Evolutionary conservation across 2,797 vertebrate species (phyloP).

Genomic region (Clamator glandarius): DNA sequence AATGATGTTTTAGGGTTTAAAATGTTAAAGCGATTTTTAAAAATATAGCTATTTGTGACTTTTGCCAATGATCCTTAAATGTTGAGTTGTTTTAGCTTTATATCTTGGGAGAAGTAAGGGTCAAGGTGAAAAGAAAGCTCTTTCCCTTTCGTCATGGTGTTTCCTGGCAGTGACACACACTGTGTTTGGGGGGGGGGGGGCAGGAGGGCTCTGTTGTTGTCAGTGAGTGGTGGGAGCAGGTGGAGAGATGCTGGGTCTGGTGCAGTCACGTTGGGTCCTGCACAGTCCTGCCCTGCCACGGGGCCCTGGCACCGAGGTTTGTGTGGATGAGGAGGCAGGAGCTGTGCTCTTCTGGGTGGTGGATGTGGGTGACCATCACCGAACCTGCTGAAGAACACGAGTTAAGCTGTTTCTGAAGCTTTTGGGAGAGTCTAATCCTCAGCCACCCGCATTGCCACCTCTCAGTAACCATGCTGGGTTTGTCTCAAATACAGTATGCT

Average conservation of each 20-base stretch:
- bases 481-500: background rate
- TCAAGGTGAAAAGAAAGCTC: background rate
- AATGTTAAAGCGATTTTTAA: constrained; percentile 43
- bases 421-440: background rate
- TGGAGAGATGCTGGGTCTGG: rapidly evolving
- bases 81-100: background rate
- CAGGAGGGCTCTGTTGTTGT: background rate
- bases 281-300: rapidly evolving
- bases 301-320: background rate
- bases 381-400: background rate
- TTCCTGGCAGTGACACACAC: rapidly evolving
- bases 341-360: background rate
- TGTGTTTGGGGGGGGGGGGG: no score
- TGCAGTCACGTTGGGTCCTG: no score
- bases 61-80: background rate
- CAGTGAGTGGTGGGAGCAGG: background rate
- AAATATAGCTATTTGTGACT: constrained; percentile 59
- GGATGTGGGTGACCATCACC: rapidly evolving
- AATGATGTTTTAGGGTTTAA: constrained; percentile 42
- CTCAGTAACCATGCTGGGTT: rapidly evolving
- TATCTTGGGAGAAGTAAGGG: background rate
- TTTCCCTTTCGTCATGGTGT: background rate
- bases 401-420: background rate
- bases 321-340: rapidly evolving
- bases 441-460: rapidly evolving